Base-by-base conservation (phyloP, 2,797 vertebrate genomes). In the Platalea minor region DNA sequence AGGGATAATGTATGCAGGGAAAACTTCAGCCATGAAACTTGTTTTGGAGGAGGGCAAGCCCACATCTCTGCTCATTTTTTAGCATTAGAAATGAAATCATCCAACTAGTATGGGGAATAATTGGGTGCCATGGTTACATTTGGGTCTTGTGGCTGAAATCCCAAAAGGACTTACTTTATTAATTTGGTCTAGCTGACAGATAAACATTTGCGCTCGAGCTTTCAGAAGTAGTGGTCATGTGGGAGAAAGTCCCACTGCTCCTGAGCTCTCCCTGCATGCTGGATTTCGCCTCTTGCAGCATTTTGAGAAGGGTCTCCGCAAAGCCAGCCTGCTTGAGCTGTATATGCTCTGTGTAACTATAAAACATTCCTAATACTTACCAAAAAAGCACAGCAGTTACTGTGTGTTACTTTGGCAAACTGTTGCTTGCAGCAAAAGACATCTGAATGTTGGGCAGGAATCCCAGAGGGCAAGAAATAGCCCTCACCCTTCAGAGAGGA, bases 401-500 rank as follows among this genome's bases (percentile, higher is more conserved):
- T 57, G 9, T 23, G 23, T 33, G 5, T 9, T 81, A 31, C 39
- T 80, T 68, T 80, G 75, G n/a, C 56, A 80, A 70, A 80, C 8
- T 26, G 35, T n/a, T 28, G 11, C 28, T 77, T 63, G 33, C 24
- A 88, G 28, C 31, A 89, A 74, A 91, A 70, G 41, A 16, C 33
- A 13, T 9, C 51, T 37, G 46, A 79, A 65, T 65, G 7, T 33
- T 51, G 46, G 81, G 48, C 76, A 78, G 46, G 29, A 61, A 48
- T 81, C 57, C 26, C 70, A 79, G 43, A 59, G 57, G 25, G 25
- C 4, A 5, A 70, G 19, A 85, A 81, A 43, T 6, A 39, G 18
- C 26, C 72, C 65, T 79, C 0, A 1, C 7, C 33, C 50, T 82
- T 65, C 0, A 0, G 20, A 37, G 21, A 65, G 15, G 41, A 83